Base-by-base conservation (phyloP, 2,113 vertebrate genomes). In the Etheostoma cragini region DNA sequence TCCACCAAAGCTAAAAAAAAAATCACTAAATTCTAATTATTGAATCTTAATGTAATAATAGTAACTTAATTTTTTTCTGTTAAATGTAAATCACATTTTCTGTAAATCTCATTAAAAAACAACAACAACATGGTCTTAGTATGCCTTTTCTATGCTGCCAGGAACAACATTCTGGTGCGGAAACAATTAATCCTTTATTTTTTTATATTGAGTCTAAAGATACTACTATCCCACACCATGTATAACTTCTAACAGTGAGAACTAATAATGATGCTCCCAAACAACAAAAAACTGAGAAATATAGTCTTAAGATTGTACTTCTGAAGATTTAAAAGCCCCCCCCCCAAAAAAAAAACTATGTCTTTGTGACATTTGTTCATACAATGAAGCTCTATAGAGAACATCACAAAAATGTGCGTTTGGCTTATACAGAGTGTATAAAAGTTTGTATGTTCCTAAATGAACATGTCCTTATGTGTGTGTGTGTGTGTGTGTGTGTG, bases 401-500 rank as follows among this genome's bases (percentile, higher is more conserved):
- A 49, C 26, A 61, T 87, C 60, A 46, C 53, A 58, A 38, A 58
- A 38, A 16, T 1, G 11, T 21, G 4, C 58, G 60, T 72, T 67
- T 67, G 75, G 17, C 50, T 66, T 24, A 73, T 5, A 16, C 61
- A 13, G 49, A 33, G 65, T 35, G 60, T 42, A 74, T 70, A 24
- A 49, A 49, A 64, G 53, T 12, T 24, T 49, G 63, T 65, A 63
- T 66, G 76, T 62, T 61, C 66, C 77, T 17, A 61, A 46, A 65
- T 57, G 60, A 76, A 78, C 63, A 63, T 58, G 66, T 65, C 82
- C 57, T 56, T 21, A 64, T 68, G 69, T 79, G 82, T 69, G 72
- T 65, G 68, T 22, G 63, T 77, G 61, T 84, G 82, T 72, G 8
- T 38, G 38, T 38, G 38, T 38, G 38, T 35, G 33, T 35, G 33